These are phyloP conservation scores for Flexamia atlantica DNA, from an alignment of 2,888 invertebrate genomes.

Conservation along the genomic window DNA sequence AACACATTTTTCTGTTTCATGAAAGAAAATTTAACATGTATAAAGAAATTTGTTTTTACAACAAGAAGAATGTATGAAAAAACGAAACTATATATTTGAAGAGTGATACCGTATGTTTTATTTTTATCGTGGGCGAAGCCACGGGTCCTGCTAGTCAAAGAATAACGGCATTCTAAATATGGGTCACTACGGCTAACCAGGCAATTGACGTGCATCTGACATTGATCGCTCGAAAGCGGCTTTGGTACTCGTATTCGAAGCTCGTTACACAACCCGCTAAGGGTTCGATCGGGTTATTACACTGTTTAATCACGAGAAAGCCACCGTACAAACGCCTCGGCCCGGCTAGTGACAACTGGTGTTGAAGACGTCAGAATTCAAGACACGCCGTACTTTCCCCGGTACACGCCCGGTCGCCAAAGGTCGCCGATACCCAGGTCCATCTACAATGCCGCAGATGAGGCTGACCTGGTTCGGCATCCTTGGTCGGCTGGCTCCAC, in stretches of 20 bases:
- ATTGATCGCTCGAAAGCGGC: no score
- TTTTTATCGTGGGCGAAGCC: no score
- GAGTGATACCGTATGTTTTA: no score
- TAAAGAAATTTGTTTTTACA: no score
- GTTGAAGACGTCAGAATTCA: conserved; percentile 22
- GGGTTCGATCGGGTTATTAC: neutral
- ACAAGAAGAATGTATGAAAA: no score
- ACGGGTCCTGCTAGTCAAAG: no score
- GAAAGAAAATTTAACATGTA: no score
- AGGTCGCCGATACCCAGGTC: conserved; percentile 7
- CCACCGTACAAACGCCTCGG: neutral
- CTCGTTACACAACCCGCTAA: neutral
- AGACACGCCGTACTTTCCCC: conserved; percentile 18
- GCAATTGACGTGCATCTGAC: no score
- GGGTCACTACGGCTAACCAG: no score
- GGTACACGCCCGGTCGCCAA: conserved; percentile 15
- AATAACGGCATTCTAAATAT: no score
- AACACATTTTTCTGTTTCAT: no score
- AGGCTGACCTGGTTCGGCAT: conserved; percentile 13
- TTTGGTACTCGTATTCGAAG: neutral
- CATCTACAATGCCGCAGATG: conserved; percentile 26
- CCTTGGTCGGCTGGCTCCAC: neutral
- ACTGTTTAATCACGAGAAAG: neutral
- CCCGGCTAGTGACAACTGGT: neutral
- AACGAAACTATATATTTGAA: no score